Conservation (phyloP, 2,113 vertebrate genomes). For the Saccopteryx leptura region DNA sequence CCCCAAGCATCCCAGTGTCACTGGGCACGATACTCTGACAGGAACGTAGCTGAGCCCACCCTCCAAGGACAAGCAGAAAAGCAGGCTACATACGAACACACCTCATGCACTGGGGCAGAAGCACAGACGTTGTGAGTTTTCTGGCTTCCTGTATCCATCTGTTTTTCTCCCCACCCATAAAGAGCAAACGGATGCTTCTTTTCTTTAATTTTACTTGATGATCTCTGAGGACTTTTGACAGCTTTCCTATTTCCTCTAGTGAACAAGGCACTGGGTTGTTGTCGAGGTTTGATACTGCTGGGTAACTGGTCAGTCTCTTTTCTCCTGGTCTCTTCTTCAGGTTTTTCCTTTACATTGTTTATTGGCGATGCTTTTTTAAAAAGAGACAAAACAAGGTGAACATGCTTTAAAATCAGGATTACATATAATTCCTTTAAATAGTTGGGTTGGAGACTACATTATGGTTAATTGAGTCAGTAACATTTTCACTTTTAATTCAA, state of each 20-base stretch:
- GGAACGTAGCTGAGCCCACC: rapidly evolving
- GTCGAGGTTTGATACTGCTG: constrained; percentile 60
- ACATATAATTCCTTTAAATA: neutral
- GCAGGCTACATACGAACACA: constrained; percentile 67
- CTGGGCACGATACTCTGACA: neutral
- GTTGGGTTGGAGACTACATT: neutral
- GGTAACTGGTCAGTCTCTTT: constrained; percentile 75
- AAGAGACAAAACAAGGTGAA: neutral
- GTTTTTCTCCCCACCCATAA: constrained; percentile 95
- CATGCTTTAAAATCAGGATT: constrained; percentile 32
- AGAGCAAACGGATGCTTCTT: constrained; percentile 94
- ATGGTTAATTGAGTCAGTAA: neutral
- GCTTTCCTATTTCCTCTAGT: constrained; percentile 80
- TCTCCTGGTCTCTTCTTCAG: neutral
- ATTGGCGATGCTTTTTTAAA: constrained; percentile 45
- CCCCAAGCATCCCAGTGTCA: neutral
- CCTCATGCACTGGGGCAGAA: constrained; percentile 92
- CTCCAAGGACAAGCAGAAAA: neutral
- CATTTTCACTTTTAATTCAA: neutral
- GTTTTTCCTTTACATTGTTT: constrained; percentile 79
- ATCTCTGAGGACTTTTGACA: constrained; percentile 87
- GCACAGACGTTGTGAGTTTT: constrained; percentile 96
- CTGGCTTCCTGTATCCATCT: constrained; percentile 91
- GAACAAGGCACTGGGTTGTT: constrained; percentile 82
- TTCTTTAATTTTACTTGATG: constrained; percentile 87